phyloP scores from a whole-genome alignment of 2,888 invertebrate genomes.

The Orgyia antiqua region DNA sequence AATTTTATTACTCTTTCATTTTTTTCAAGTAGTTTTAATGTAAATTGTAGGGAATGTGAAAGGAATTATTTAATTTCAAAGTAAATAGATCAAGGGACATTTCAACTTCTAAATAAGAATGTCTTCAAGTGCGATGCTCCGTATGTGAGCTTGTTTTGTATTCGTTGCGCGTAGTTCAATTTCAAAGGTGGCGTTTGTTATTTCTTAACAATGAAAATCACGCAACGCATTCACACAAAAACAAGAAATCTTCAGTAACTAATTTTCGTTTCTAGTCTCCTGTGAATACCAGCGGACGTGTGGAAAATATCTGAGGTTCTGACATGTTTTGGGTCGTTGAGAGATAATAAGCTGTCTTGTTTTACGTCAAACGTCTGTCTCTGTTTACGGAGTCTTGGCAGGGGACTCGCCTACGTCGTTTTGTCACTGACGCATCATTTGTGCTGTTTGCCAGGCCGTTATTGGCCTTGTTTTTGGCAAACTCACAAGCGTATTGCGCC shows the following conservation, averaged over 20 bases:
- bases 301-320: conserved; percentile 70
- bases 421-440: conserved; percentile 73
- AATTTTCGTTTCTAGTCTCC: conserved; percentile 74
- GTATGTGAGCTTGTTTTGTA: conserved; percentile 45
- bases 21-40: conserved; percentile 10
- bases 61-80: conserved; percentile 28
- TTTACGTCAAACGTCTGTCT: conserved; percentile 55
- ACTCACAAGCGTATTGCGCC: conserved; percentile 57
- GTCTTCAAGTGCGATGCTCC: conserved; percentile 23
- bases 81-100: conserved; percentile 11
- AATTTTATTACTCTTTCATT: conserved; percentile 19
- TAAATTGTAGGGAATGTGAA: conserved; percentile 10
- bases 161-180: conserved; percentile 67
- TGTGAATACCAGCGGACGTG: conserved; percentile 72
- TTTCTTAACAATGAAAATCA: conserved; percentile 74
- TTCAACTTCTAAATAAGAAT: conserved; percentile 18
- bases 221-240: conserved; percentile 63
- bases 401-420: conserved; percentile 50
- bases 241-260: conserved; percentile 73
- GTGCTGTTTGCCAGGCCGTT: conserved; percentile 72
- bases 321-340: conserved; percentile 61
- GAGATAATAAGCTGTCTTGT: conserved; percentile 76
- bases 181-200: conserved; percentile 70
- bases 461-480: conserved; percentile 74
- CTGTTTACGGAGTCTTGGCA: conserved; percentile 22